phyloP scores from a whole-genome alignment of 2,888 invertebrate genomes.

The Punctoribates punctum region DNA sequence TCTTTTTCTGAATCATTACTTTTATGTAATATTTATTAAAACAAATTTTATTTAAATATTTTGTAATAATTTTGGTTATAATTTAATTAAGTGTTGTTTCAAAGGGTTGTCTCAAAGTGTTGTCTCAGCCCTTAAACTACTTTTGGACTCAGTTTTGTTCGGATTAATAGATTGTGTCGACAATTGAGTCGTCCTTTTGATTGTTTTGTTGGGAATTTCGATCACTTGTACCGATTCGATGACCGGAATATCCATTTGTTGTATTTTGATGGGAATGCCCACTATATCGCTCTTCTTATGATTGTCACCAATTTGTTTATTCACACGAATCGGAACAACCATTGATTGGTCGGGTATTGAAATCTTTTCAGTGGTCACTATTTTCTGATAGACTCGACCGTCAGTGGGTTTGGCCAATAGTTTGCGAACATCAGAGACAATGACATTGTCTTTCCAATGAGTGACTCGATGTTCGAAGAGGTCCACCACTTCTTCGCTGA shows the following conservation, averaged over 20 bases:
- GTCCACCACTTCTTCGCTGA: slow-evolving; percentile 5
- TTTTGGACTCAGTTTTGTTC: too few species aligned
- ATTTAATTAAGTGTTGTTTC: too few species aligned
- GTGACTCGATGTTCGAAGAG: slow-evolving; percentile 12
- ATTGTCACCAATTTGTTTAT: slow-evolving; percentile 11
- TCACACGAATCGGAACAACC: not conserved
- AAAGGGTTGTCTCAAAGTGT: too few species aligned
- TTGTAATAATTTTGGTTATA: too few species aligned
- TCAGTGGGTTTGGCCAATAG: slow-evolving; percentile 10
- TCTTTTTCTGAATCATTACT: too few species aligned
- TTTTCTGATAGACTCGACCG: not conserved
- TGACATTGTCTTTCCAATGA: slow-evolving; percentile 23
- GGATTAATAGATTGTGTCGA: too few species aligned
- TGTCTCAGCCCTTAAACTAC: too few species aligned
- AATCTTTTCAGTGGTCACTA: slow-evolving; percentile 1
- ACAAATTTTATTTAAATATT: too few species aligned
- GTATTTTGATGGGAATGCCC: not conserved
- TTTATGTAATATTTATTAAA: too few species aligned
- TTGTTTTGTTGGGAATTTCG: not conserved
- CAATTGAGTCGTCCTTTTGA: not conserved
- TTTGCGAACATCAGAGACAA: slow-evolving; percentile 16
- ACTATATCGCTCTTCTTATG: not conserved
- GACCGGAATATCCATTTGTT: slow-evolving; percentile 11
- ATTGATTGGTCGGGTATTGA: not conserved
- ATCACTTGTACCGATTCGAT: slow-evolving; percentile 12